Percentiles rank a stretch among this genome's conserved stretches.
Conservation (phyloP, 2,113 vertebrate genomes). For the Aphyosemion australe region DNA sequence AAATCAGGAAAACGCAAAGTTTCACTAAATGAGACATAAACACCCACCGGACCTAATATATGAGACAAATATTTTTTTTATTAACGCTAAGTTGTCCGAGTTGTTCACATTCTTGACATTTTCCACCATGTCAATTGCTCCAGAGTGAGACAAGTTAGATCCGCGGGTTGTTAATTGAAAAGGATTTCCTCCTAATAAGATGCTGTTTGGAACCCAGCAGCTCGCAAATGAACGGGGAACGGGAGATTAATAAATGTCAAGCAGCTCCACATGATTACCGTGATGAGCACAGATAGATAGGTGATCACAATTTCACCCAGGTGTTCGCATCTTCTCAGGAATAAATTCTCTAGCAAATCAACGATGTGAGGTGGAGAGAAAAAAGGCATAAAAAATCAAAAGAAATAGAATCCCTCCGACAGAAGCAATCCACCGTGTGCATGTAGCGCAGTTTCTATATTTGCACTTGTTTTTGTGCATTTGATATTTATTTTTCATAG, state of each 20-base stretch:
- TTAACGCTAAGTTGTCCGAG: background rate
- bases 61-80: background rate
- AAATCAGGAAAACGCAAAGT: too few relatives aligned
- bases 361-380: background rate
- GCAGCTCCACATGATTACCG: conserved; percentile 41
- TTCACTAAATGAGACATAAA: too few relatives aligned
- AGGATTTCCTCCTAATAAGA: conserved; percentile 22
- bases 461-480: conserved; percentile 9
- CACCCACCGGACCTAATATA: too few relatives aligned
- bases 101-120: background rate
- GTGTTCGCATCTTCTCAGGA: background rate
- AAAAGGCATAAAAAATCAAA: background rate
- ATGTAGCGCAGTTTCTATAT: conserved; percentile 5
- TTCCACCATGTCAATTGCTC: background rate
- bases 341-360: background rate
- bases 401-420: background rate
- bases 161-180: conserved; percentile 34
- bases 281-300: conserved; percentile 10
- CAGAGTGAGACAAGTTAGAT: conserved; percentile 5
- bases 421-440: background rate
- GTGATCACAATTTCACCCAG: background rate
- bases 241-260: conserved; percentile 52
- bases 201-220: conserved; percentile 35
- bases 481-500: conserved; percentile 16
- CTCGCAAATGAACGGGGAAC: conserved; percentile 42